Evolutionary conservation across 37 sponge, comb jelly and placozoan species (phyloP), one percentile per base, ranked within the genome.

Genomic region (Cladorhizidae sp.): DNA sequence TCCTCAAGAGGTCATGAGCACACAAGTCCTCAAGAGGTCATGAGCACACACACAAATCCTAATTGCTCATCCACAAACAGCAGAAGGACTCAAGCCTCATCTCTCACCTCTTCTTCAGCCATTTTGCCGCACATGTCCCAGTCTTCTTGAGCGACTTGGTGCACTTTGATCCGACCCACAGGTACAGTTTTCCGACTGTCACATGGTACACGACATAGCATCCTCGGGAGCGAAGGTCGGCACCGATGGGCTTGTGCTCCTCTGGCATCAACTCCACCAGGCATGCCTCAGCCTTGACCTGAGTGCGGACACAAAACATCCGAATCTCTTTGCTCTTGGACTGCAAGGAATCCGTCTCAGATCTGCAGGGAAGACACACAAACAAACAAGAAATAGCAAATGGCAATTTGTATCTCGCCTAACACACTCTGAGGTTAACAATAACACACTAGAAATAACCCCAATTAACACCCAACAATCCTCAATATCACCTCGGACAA

Each of bases 151-250:
- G 79, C 18, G 38, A n/a, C 22, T 55, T 43, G 6, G 77, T 84
- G 55, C 84, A 23, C 58, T 83, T 83, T 23, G 64, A 76, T 20
- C 94, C 94, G 2, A 75, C n/a, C 94, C 94, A 89, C 8, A 88
- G 67, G 36, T 64, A 88, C 36, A 92, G 2, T 41, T 41, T 58
- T 22, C 38, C 43, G 25, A 40, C 63, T 22, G 73, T 29, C 29
- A 74, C 33, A 51, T 92, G 67, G 35, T 92, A 88, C 1, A 92
- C 6, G 8, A 92, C 82, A 28, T 72, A 88, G 35, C 93, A 92
- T 25, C 93, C 86, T 40, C 93, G 37, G n/a, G 93, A 87, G 14
- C 93, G 56, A 26, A 92, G 67, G 40, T 29, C 51, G 5, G 61
- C 29, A 36, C 80, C 51, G 61, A 92, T 68, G 12, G 77, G 52